These are phyloP conservation scores for Myoxocephalus aenaeus DNA, from an alignment of 2,797 vertebrate genomes.

Conservation along the genomic window DNA sequence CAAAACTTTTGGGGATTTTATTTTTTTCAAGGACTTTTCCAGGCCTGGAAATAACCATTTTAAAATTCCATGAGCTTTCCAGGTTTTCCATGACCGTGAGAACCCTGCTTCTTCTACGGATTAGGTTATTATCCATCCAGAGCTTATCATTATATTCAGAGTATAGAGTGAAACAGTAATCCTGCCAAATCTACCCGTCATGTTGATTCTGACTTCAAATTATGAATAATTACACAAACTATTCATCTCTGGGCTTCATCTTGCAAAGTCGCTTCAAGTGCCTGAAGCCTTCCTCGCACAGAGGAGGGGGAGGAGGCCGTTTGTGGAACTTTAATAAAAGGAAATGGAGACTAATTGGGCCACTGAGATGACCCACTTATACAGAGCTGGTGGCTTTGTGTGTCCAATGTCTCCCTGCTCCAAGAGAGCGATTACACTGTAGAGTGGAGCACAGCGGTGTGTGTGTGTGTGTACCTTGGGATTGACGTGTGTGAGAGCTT, in stretches of 20 bases:
- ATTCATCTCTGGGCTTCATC: background rate
- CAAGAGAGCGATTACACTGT: constrained; percentile 24
- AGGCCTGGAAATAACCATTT: no score
- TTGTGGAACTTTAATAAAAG: constrained; percentile 31
- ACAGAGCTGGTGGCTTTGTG: constrained; percentile 29
- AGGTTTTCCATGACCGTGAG: no score
- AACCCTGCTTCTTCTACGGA: background rate
- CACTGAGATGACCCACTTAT: constrained; percentile 76
- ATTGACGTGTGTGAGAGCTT: constrained; percentile 85
- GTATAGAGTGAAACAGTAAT: background rate
- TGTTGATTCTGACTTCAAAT: background rate
- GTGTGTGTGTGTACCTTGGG: constrained; percentile 83
- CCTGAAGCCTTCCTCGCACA: background rate
- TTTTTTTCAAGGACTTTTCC: no score
- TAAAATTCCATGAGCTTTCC: no score
- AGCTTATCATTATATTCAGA: background rate
- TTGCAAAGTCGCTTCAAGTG: constrained; percentile 1
- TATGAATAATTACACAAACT: background rate
- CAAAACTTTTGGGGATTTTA: no score
- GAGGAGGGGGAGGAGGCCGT: constrained; percentile 13
- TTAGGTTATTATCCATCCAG: background rate
- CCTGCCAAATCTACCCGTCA: background rate
- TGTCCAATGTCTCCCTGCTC: constrained; percentile 5
- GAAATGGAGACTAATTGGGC: constrained; percentile 68
- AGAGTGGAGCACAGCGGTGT: constrained; percentile 1